These are phyloP conservation scores for Bovichtus variegatus DNA, from an alignment of 2,797 vertebrate genomes.

Conservation along the genomic window DNA sequence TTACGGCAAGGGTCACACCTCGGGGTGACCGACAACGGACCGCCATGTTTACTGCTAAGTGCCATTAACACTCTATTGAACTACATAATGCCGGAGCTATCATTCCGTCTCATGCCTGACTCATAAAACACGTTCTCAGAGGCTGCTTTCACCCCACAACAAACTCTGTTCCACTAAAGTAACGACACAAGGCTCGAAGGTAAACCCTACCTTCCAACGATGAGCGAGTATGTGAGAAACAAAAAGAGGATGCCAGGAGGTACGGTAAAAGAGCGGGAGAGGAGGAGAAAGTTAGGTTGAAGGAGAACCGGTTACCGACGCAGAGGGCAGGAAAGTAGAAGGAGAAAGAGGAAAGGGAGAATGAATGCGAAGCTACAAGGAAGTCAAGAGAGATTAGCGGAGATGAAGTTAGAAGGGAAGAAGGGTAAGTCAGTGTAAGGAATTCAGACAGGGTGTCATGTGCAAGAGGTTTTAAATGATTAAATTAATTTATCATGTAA, in stretches of 20 bases:
- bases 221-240: conserved; percentile 34
- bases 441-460: conserved; percentile 11
- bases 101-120: conserved; percentile 1
- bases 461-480: conserved; percentile 40
- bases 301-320: conserved; percentile 21
- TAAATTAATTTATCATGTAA: too few relatives aligned
- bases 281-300: conserved; percentile 28
- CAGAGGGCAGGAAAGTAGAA: conserved; percentile 16
- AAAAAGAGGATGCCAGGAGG: conserved; percentile 21
- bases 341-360: conserved; percentile 23
- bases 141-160: neutral
- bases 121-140: neutral
- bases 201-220: conserved; percentile 28
- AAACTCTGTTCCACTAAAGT: conserved; percentile 13
- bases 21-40: neutral
- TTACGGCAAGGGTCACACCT: neutral
- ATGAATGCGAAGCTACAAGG: conserved; percentile 41
- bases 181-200: neutral
- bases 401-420: conserved; percentile 14
- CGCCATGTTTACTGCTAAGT: conserved; percentile 4
- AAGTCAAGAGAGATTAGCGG: conserved; percentile 42
- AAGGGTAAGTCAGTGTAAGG: conserved; percentile 23
- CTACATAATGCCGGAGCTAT: neutral
- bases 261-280: conserved; percentile 17
- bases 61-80: neutral